Evolutionary conservation across 2,797 vertebrate genomes (phyloP).

Genomic region (Dendrocincla tyrannina): DNA sequence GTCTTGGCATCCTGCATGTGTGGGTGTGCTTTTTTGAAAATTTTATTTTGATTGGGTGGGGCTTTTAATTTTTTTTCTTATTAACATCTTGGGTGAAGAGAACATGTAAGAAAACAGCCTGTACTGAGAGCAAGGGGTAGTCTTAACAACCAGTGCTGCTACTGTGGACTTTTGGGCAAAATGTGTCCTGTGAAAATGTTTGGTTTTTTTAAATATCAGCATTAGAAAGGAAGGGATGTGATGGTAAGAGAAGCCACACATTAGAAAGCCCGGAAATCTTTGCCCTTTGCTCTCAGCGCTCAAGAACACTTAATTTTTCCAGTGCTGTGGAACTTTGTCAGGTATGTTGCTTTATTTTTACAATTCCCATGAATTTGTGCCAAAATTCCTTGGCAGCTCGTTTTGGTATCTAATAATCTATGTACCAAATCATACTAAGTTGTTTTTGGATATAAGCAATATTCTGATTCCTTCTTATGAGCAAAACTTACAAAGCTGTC

Average conservation of each 20-base stretch:
- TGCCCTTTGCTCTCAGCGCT: constrained; percentile 37
- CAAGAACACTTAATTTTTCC: constrained; percentile 26
- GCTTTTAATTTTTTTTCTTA: neutral
- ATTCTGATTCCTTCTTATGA: neutral
- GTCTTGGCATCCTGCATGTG: neutral
- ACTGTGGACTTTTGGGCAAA: neutral
- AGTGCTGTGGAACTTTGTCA: constrained; percentile 3
- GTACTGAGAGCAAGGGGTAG: neutral
- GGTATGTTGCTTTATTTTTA: constrained; percentile 32
- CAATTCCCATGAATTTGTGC: constrained; percentile 7
- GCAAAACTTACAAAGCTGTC: neutral
- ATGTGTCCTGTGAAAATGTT: neutral
- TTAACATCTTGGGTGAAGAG: neutral
- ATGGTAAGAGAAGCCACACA: neutral
- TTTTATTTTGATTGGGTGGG: neutral
- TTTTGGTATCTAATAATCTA: constrained; percentile 5
- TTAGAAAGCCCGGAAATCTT: neutral
- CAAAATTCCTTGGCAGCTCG: neutral
- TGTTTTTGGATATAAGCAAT: neutral
- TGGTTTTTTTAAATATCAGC: neutral
- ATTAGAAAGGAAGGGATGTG: neutral
- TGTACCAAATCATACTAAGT: neutral
- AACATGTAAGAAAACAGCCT: neutral
- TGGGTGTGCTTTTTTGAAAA: neutral
- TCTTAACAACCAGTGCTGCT: neutral